These are phyloP conservation scores for Virgularia gustaviana DNA, from an alignment of 92 coral and sea anemone genomes.

Conservation along the genomic window DNA sequence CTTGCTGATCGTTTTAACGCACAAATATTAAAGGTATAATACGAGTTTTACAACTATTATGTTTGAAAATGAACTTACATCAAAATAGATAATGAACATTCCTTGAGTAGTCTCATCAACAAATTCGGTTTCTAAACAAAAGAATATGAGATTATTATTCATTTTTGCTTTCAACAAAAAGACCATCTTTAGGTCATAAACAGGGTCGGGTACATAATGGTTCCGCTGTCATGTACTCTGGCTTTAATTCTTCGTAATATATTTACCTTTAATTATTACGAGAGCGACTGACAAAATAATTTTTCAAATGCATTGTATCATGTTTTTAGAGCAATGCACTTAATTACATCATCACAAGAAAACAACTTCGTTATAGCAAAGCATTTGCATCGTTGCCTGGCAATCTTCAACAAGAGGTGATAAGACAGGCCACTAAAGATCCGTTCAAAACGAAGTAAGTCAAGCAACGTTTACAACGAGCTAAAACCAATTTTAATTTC, in stretches of 20 bases:
- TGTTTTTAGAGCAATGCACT: conserved; percentile 16
- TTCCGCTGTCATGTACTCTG: too few species aligned
- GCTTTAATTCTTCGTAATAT: too few species aligned
- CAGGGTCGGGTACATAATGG: too few species aligned
- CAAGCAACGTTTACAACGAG: too few species aligned
- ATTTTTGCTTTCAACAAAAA: not conserved
- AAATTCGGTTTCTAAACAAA: too few species aligned
- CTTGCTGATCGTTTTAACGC: conserved; percentile 83
- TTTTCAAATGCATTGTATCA: not conserved
- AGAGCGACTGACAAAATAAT: too few species aligned
- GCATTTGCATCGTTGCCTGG: conserved; percentile 7
- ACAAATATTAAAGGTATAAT: conserved; percentile 65
- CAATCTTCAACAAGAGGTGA: conserved; percentile 23
- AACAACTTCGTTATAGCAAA: not conserved
- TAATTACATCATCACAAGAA: not conserved
- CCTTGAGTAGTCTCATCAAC: too few species aligned
- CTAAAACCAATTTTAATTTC: too few species aligned
- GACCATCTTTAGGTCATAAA: not conserved
- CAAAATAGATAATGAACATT: too few species aligned
- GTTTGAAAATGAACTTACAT: too few species aligned
- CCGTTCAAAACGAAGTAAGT: not conserved
- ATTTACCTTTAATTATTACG: too few species aligned
- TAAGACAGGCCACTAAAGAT: not conserved
- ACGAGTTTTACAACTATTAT: not conserved
- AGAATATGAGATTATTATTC: too few species aligned